These are phyloP conservation scores for Trogon melanurus DNA, from an alignment of 2,113 vertebrate species.

Conservation along the genomic window DNA sequence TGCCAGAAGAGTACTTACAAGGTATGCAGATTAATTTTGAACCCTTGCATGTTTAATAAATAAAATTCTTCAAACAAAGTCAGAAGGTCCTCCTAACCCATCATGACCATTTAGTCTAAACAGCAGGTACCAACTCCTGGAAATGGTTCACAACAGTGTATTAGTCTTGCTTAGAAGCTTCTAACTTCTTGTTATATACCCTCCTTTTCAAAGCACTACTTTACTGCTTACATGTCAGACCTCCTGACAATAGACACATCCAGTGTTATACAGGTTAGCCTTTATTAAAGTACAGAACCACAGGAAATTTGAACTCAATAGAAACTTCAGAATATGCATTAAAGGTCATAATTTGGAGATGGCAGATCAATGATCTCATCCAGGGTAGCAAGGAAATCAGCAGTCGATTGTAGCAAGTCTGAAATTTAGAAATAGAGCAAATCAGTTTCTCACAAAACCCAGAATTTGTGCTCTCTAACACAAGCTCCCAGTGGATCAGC, in stretches of 20 bases:
- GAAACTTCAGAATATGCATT: background rate
- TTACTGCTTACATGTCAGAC: background rate
- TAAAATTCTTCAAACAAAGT: background rate
- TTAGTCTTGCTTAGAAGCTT: background rate
- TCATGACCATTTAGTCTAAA: background rate
- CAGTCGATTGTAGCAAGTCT: constrained; percentile 65
- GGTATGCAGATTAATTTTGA: background rate
- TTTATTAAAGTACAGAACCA: constrained; percentile 67
- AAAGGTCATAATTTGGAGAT: constrained; percentile 49
- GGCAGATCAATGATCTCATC: constrained; percentile 75
- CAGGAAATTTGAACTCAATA: background rate
- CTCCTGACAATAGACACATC: background rate
- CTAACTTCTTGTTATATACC: background rate
- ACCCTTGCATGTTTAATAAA: background rate
- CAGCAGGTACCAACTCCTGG: background rate
- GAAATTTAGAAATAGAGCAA: constrained; percentile 6
- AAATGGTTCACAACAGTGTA: background rate
- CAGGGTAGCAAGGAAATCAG: constrained; percentile 69
- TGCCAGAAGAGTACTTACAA: background rate
- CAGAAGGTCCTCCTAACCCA: background rate
- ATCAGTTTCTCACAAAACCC: background rate
- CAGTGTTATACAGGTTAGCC: background rate
- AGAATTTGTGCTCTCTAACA: background rate
- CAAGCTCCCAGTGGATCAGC: background rate
- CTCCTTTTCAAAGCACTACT: background rate